Base-by-base conservation (phyloP, 2,888 invertebrate genomes). In the Micoletzkya japonica region DNA sequence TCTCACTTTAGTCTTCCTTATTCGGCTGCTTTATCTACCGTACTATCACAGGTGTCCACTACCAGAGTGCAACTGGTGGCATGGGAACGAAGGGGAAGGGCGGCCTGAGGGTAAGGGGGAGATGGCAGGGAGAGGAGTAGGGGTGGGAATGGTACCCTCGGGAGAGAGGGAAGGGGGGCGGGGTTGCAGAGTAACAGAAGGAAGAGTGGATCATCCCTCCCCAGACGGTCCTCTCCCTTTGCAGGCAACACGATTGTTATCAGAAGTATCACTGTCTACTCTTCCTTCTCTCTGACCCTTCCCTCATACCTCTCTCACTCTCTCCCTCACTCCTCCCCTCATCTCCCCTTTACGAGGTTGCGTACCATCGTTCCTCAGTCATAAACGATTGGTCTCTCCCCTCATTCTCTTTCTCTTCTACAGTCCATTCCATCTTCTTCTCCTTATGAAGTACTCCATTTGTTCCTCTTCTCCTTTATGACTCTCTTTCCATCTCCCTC, bases 391-490 rank as follows among this genome's bases (percentile, higher is more conserved):
- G 58, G 26, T 14, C 39, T 64, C 30, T 34, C n/a, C n/a, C 26
- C 28, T 58, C 49, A 20, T 63, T 30, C 24, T 50, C 64, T 26
- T 34, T 52, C 64, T 64, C 36, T 28, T 39, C 30, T 4, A 30
- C 50, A 24, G 32, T 30, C 63, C 52, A 26, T 50, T 63, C 63
- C 63, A 30, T 34, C 49, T 50, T 28, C 36, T 63, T 24, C 54
- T 54, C 26, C 54, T 54, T 54, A 44, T 44, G 10, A 10, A 44
- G 44, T 20, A 14, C 20, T 20, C 20, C 44, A 44, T 44, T 44
- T 44, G 20, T 44, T 44, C 44, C 44, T 14, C 20, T 20, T 44
- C 10, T 44, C 20, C 14, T 44, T 20, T 20, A 44, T 20, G 10
- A 44, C 20, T 44, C n/a, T n/a, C n/a, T n/a, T n/a, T n/a, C n/a